Base-by-base conservation (phyloP, 2,888 invertebrate genomes). In the Zele albiditarsus region DNA sequence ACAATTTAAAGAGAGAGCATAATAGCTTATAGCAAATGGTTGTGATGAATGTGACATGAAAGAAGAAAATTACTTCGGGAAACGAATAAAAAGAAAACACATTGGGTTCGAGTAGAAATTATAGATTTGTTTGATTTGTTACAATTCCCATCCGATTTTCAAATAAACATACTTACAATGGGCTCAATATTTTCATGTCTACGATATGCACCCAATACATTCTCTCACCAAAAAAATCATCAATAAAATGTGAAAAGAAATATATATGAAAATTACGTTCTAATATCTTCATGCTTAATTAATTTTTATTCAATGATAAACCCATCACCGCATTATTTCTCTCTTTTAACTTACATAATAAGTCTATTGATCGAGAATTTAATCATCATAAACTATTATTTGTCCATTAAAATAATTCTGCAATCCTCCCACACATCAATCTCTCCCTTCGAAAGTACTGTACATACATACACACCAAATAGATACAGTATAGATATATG, bases 1-100 rank as follows among this genome's bases (percentile, higher is more conserved):
- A 28, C 31, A 58, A 42, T 16, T 25, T 27, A 60, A 58, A 38
- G 38, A 23, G 16, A 67, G 28, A 23, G 53, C 38, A 33, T 25
- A 60, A 58, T 42, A 42, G 28, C 33, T 42, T 6, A 25, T 67
- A 67, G 57, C 20, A 58, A 73, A 42, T 42, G 73, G 67, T 67
- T 71, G 58, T 71, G 60, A 60, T n/a, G 23, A 33, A 31, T 20
- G 20, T 28, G 12, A 57, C 20, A 27, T 16, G n/a, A 20, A 53
- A 28, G 10, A 33, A 28, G 28, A 23, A 20, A 10, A 67, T 14
- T 49, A 3, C 4, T 4, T 23, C 25, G 20, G 5, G n/a, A 12
- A 28, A 27, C 53, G 1, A 8, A 69, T 8, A 20, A 69, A 67
- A 68, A 46, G 1, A 20, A 6, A 31, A 63, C 20, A 60, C 4